Percentiles rank a stretch among this genome's conserved stretches.
phyloP scores from a whole-genome alignment of 2,888 invertebrate species.

The Ophioninae sp. region DNA sequence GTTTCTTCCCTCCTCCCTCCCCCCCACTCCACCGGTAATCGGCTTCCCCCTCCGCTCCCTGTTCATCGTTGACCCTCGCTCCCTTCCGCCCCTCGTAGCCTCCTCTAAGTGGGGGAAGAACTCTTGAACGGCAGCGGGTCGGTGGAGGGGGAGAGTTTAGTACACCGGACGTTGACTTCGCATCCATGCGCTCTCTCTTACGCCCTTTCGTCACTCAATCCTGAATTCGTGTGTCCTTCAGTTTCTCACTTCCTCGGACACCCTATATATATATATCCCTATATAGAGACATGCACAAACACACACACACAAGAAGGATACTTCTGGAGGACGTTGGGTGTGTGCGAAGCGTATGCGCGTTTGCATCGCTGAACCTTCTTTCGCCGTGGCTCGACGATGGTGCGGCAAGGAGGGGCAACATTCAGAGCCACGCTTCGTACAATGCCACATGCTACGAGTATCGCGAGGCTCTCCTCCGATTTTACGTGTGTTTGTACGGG shows the following conservation, averaged over 20 bases:
- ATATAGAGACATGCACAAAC: too few species aligned
- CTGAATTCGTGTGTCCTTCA: neutral
- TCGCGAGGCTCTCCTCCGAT: neutral
- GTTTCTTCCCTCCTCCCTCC: constrained; percentile 46
- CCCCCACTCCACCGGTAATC: constrained; percentile 53
- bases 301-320: too few species aligned
- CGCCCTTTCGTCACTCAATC: constrained; percentile 27
- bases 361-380: constrained; percentile 1
- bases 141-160: neutral
- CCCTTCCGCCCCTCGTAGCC: constrained; percentile 54
- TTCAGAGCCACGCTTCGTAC: too few species aligned
- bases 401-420: too few species aligned
- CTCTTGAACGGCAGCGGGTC: too few species aligned
- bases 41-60: constrained; percentile 51
- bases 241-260: constrained; percentile 40
- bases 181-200: constrained; percentile 51
- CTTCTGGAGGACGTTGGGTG: constrained; percentile 13
- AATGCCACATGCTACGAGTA: constrained; percentile 16
- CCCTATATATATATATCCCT: constrained; percentile 10
- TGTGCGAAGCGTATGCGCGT: constrained; percentile 2
- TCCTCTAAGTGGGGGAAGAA: neutral
- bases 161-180: neutral
- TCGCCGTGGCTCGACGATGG: too few species aligned
- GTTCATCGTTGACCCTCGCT: constrained; percentile 54
- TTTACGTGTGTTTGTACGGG: constrained; percentile 34